Evolutionary conservation across 1,140 invertebrate genomes (phyloP), one percentile per base, ranked within the genome.

Genomic region (Globodera rostochiensis): DNA sequence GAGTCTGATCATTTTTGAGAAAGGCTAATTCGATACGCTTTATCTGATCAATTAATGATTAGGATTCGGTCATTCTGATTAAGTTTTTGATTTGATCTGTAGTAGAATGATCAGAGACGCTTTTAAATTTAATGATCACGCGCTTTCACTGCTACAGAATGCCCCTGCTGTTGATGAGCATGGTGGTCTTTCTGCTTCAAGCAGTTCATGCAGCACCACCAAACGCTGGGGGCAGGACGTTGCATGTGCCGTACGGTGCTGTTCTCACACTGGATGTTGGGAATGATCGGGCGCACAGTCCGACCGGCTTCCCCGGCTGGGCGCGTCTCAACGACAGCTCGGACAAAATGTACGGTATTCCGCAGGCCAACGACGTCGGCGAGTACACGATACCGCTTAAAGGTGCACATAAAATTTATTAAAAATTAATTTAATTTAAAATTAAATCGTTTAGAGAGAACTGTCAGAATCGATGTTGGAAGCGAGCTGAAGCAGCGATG

Each of bases 311-410:
- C 64, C 66, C 66, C 49, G 36, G 49, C 77, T 50, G 64, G 47
- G 64, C 60, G 1, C 47, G 70, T 13, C 36, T 78, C 21, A 69
- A 45, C 49, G 70, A 70, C 25, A 70, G 57, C 15, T 47, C 46
- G 77, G 47, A 69, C 46, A 7, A 49, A n/a, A 45, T 78, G 21
- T 78, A 69, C 70, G 77, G 77, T 11, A 78, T 78, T 69, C 77
- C 77, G 70, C 77, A 78, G n/a, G 49, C 66, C 49, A 78, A 64
- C 49, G 64, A 78, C 47, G 53, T 47, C 70, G 77, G 77, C 21
- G 25, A 70, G 70, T 78, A 78, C 49, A 11, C 53, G 25, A 69
- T 78, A 19, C 66, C 70, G 64, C 21, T 78, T 8, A 13, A 36
- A 70, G 77, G 77, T 77, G 21, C 19, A 21, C 21, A 25, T 25